phyloP scores from a whole-genome alignment of 2,113 vertebrate genomes.

The Rallus limicola region DNA sequence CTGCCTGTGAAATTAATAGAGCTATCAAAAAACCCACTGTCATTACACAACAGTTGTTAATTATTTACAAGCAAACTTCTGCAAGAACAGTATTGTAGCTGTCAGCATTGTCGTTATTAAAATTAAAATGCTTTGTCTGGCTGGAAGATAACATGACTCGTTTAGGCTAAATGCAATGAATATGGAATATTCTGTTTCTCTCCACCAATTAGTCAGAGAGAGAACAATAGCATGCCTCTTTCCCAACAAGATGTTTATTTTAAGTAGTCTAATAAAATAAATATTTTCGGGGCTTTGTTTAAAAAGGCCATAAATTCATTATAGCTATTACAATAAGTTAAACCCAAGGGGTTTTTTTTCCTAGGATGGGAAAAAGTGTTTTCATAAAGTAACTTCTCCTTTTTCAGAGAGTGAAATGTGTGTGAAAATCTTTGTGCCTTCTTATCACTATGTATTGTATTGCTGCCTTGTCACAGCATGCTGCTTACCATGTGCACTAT shows the following conservation, averaged over 20 bases:
- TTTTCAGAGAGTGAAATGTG: not conserved
- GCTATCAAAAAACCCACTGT: not conserved
- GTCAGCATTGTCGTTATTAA: constrained; percentile 46
- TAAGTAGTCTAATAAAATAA: constrained; percentile 7
- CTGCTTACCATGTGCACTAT: not conserved
- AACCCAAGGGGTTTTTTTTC: not conserved
- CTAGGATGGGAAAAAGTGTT: not conserved
- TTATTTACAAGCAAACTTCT: constrained; percentile 66
- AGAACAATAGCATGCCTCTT: constrained; percentile 46
- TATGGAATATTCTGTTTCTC: constrained; percentile 40
- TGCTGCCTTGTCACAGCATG: not conserved
- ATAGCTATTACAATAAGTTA: not conserved
- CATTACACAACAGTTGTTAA: constrained; percentile 49
- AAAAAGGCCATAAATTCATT: not conserved
- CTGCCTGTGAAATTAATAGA: constrained; percentile 58
- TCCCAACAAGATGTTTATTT: constrained; percentile 17
- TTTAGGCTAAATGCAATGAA: constrained; percentile 47
- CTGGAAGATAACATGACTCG: constrained; percentile 45
- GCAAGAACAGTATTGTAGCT: constrained; percentile 28
- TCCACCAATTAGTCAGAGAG: not conserved
- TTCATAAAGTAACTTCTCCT: not conserved
- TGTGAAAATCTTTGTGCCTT: not conserved
- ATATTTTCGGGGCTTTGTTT: constrained; percentile 11
- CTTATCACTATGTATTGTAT: not conserved
- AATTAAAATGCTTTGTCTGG: constrained; percentile 52